A percentile compares a stretch with the other conserved stretches of the same genome.
Evolutionary conservation across 2,797 vertebrate species (phyloP).

Genomic region (Danio choprae): DNA sequence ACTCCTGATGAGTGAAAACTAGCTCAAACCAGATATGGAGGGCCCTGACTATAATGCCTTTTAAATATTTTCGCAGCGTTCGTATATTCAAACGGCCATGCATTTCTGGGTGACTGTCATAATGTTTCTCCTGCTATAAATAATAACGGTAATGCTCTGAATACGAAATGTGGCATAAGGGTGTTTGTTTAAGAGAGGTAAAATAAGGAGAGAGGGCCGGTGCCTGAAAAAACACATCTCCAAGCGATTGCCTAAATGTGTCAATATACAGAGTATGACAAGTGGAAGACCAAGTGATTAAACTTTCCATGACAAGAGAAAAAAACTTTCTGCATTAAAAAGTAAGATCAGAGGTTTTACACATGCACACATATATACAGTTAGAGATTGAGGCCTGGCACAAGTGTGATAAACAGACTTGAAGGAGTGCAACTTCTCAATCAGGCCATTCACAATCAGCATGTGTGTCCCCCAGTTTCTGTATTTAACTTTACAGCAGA

Average conservation of each 20-base stretch:
- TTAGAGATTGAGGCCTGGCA: conserved; percentile 31
- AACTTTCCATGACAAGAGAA: neutral
- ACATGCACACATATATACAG: too few species aligned
- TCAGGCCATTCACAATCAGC: conserved; percentile 83
- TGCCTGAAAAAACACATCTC: conserved; percentile 56
- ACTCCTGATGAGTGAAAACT: conserved; percentile 42
- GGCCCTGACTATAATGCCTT: conserved; percentile 58
- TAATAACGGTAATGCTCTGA: conserved; percentile 61
- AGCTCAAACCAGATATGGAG: conserved; percentile 59
- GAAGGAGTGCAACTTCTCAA: conserved; percentile 76
- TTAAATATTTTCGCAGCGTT: conserved; percentile 60
- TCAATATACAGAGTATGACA: neutral
- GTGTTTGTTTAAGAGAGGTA: conserved; percentile 56
- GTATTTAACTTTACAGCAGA: conserved; percentile 83
- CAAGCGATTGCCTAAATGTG: conserved; percentile 57
- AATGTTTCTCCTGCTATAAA: conserved; percentile 48
- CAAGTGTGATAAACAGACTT: neutral
- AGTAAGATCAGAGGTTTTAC: neutral
- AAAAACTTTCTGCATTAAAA: conserved; percentile 3
- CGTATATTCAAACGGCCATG: conserved; percentile 41
- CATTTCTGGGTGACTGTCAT: conserved; percentile 63
- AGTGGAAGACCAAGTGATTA: neutral
- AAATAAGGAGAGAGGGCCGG: conserved; percentile 47
- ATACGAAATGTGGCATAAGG: conserved; percentile 65
- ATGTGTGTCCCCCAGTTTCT: conserved; percentile 75